A percentile compares a stretch with the other conserved stretches of the same genome.
Conservation (phyloP, 2,888 invertebrate species). For the Leptura quadrifasciata region DNA sequence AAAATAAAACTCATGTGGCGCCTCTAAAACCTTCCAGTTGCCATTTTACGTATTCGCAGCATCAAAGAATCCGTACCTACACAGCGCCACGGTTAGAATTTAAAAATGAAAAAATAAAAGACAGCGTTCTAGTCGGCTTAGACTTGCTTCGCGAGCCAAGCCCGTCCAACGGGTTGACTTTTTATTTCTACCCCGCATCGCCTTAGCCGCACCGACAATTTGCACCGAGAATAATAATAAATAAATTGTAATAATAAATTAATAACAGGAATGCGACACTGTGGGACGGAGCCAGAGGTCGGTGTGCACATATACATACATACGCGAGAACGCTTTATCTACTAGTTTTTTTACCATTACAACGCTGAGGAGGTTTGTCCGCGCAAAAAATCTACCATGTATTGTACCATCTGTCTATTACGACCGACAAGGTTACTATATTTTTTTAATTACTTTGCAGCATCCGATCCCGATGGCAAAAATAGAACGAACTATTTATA, state of each 20-base stretch:
- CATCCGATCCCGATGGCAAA: background rate
- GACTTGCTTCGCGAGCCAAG: constrained; percentile 45
- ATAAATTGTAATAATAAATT: constrained; percentile 52
- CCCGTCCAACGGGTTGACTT: constrained; percentile 42
- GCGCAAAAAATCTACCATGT: background rate
- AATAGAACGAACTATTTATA: background rate
- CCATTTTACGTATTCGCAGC: background rate
- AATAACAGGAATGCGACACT: constrained; percentile 43
- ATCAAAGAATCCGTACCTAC: constrained; percentile 12
- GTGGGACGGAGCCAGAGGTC: constrained; percentile 40
- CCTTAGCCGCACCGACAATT: constrained; percentile 39
- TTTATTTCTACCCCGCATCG: constrained; percentile 29
- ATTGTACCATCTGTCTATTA: background rate
- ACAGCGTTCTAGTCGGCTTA: constrained; percentile 33
- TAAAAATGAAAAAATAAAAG: constrained; percentile 27
- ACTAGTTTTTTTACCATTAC: background rate
- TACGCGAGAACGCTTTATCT: background rate
- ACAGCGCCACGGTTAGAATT: constrained; percentile 27
- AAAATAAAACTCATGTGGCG: background rate
- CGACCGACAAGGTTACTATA: background rate
- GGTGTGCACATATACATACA: constrained; percentile 25
- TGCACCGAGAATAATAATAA: constrained; percentile 49
- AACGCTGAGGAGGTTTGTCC: background rate
- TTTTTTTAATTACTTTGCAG: background rate
- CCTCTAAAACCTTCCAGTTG: background rate